Evolutionary conservation across 2,797 vertebrate species (phyloP), one percentile per base, ranked within the genome.

Genomic region (Molossus molossus): DNA sequence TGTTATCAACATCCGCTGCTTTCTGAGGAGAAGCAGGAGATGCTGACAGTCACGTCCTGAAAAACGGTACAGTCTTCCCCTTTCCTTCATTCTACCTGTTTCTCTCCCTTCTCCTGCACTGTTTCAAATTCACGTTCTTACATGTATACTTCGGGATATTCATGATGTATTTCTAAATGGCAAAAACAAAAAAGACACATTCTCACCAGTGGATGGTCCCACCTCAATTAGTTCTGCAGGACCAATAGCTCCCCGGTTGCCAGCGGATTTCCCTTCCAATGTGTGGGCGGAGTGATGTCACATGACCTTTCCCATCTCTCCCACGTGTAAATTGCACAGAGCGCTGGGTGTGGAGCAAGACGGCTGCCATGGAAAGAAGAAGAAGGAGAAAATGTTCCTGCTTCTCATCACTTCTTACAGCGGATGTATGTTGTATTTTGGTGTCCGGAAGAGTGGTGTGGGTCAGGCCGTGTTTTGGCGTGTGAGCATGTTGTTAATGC

Each of bases 391-490:
- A 55, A 48, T 60, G 2, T 25, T 25, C 77, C 60, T 13, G 45
- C 87, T 85, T 53, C 94, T 94, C 75, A 55, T 58, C 12, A 4
- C 67, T 60, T 57, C 87, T 40, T 60, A 80, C 60, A 72, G 48
- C 7, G 55, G 94, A 37, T 48, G 12, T n/a, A n/a, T 12, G 6
- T 90, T 69, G 14, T 37, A 62, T 89, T 84, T 93, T 57, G 70
- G 75, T 64, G 81, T 50, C 18, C 17, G 37, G 50, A 87, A 93
- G 91, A 67, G 10, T 25, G 40, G 48, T 29, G 73, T 88, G 62
- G 33, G 76, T 84, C 69, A 87, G 80, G 80, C 90, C 79, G 9
- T 50, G 50, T 45, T 89, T 69, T 79, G 89, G 91, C 88, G 1
- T 65, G 15, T 55, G 81, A 67, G 45, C 21, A 64, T 67, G 77